Percentiles rank a stretch among this genome's conserved stretches.
These are phyloP conservation scores for Aphelinus atriplicis DNA, from an alignment of 1,140 invertebrate species.

Conservation along the genomic window DNA sequence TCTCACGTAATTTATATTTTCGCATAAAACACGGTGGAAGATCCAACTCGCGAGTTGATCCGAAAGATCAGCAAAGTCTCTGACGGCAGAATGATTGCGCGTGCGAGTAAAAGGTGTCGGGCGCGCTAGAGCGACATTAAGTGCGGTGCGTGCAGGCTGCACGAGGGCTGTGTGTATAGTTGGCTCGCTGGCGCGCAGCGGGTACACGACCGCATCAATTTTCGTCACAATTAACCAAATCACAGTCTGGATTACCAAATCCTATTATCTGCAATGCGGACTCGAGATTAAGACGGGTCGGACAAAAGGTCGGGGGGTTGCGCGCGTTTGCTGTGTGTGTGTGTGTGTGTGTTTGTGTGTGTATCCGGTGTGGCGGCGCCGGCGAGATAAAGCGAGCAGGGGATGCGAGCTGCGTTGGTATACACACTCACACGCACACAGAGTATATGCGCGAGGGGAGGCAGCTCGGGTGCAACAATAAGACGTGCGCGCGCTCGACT, in stretches of 20 bases:
- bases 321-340: background rate
- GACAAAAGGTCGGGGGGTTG: background rate
- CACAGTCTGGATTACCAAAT: slow-evolving; percentile 24
- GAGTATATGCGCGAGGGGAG: background rate
- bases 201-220: slow-evolving; percentile 22
- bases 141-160: no score
- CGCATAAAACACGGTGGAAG: no score
- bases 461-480: slow-evolving; percentile 1
- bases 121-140: no score
- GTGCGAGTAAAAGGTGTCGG: no score
- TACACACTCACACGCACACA: no score
- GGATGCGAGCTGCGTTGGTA: no score
- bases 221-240: slow-evolving; percentile 36
- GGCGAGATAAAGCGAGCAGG: background rate
- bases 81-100: no score
- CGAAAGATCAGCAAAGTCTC: no score
- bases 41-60: no score
- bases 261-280: slow-evolving; percentile 14
- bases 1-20: no score
- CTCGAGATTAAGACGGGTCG: slow-evolving; percentile 26
- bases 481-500: background rate
- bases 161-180: no score
- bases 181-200: no score
- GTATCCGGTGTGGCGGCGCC: background rate
- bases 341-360: background rate